phyloP scores from a whole-genome alignment of 2,797 vertebrate species.

The Bradypodion pumilum region DNA sequence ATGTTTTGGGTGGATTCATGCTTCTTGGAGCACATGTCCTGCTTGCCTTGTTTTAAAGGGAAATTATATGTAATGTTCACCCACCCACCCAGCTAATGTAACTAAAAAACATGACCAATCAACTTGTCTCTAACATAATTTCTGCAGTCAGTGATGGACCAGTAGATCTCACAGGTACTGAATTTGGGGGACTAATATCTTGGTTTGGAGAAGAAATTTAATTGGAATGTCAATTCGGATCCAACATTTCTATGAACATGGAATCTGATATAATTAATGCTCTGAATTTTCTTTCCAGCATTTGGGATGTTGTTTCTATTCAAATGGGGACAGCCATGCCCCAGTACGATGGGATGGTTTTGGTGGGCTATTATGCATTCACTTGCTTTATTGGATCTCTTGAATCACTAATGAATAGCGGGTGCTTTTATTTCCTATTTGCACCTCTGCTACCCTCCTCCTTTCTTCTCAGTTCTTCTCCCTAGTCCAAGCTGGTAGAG shows the following conservation, averaged over 20 bases:
- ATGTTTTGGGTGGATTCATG: background rate
- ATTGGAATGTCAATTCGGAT: background rate
- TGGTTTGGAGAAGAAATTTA: background rate
- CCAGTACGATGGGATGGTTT: background rate
- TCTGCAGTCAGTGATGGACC: background rate
- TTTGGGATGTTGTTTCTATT: background rate
- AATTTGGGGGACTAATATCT: background rate
- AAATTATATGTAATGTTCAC: background rate
- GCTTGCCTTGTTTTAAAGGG: background rate
- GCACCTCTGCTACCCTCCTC: background rate
- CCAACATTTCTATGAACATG: background rate
- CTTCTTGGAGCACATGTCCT: background rate
- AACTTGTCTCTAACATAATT: background rate
- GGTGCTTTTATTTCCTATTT: background rate
- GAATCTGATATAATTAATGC: background rate
- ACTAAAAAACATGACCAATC: too few relatives aligned
- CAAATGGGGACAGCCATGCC: too few relatives aligned
- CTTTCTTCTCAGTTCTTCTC: background rate
- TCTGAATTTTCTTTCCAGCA: background rate
- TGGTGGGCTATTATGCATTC: too few relatives aligned
- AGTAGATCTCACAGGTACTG: background rate
- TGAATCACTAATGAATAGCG: background rate
- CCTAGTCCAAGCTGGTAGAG: background rate
- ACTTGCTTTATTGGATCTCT: background rate
- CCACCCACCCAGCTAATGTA: background rate